A percentile compares a stretch with the other conserved stretches of the same genome.
Conservation (phyloP, 1,140 invertebrate genomes). For the Listronotus bonariensis region DNA sequence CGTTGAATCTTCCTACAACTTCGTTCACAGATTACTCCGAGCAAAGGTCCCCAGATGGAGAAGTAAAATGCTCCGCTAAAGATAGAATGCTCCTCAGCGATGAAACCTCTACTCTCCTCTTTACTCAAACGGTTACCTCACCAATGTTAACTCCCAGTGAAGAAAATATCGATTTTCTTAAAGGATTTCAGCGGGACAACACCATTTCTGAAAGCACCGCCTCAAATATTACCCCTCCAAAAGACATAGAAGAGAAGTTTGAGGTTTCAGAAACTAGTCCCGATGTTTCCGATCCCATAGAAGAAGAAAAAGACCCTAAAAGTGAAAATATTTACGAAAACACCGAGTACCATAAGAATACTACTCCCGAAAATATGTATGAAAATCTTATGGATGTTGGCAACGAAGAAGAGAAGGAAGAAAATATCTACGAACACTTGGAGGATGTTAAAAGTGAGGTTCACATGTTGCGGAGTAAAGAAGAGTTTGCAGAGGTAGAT, state of each 20-base stretch:
- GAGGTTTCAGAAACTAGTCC: slow-evolving; percentile 19
- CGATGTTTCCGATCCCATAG: slow-evolving; percentile 22
- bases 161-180: slow-evolving; percentile 55
- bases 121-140: slow-evolving; percentile 54
- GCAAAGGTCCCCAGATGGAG: slow-evolving; percentile 31
- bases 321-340: slow-evolving; percentile 45
- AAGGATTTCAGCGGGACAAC: slow-evolving; percentile 49
- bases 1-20: slow-evolving; percentile 36
- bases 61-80: slow-evolving; percentile 46
- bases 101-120: slow-evolving; percentile 50
- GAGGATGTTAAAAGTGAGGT: slow-evolving; percentile 14
- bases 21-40: slow-evolving; percentile 40
- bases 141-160: slow-evolving; percentile 56
- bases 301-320: slow-evolving; percentile 13
- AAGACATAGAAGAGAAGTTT: slow-evolving; percentile 24
- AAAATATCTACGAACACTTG: slow-evolving; percentile 25
- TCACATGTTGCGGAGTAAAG: neutral
- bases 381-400: slow-evolving; percentile 40
- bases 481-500: slow-evolving; percentile 22
- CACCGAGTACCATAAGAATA: slow-evolving; percentile 28
- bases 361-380: slow-evolving; percentile 40
- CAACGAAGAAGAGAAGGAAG: slow-evolving; percentile 21
- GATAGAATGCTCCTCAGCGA: slow-evolving; percentile 53
- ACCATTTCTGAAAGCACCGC: slow-evolving; percentile 27
- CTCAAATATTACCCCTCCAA: slow-evolving; percentile 24